Base-by-base conservation (phyloP, 2,888 invertebrate genomes). In the Polydrusus tereticollis region DNA sequence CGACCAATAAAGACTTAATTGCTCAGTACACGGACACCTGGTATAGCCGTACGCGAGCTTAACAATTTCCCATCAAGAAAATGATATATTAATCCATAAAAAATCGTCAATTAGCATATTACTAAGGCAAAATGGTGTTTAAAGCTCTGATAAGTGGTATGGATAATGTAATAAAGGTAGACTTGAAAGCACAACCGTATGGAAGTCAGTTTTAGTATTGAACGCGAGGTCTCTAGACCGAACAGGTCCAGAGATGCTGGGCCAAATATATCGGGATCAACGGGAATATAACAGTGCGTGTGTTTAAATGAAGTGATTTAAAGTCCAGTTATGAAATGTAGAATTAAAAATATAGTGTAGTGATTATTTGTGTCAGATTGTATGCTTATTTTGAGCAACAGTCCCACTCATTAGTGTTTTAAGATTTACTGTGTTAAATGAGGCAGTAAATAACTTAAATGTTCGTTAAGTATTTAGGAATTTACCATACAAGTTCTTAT, bases 141-240 rank as follows among this genome's bases (percentile, higher is more conserved):
- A 68, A 75, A 76, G 69, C 68, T 72, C 65, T 68, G 74, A 74
- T 73, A 75, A 75, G 76, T 74, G 76, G 74, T 70, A 74, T 73
- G 76, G 74, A 75, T 76, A 76, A 73, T 75, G 75, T 72, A 71
- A 76, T 73, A 75, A 76, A 78, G 78, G 78, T 78, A 76, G 77
- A 75, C 77, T 76, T 58, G 72, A 64, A 72, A 74, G 75, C 72
- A 65, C 33, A 74, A 69, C 72, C 75, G 78, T 77, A 77, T 78
- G 77, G 78, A 78, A 76, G 76, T 76, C 72, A 72, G 68, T 76
- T 74, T 77, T 77, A 79, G 79, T 79, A 71, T 75, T 62, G 67
- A 72, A 75, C 76, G 79, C 72, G 76, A 69, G 71, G 73, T 76
- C 73, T 77, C 43, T 38, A 64, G 55, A 14, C 16, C 41, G 41